These are phyloP conservation scores for Rhipidura dahli DNA, from an alignment of 2,113 vertebrate genomes.

Conservation along the genomic window DNA sequence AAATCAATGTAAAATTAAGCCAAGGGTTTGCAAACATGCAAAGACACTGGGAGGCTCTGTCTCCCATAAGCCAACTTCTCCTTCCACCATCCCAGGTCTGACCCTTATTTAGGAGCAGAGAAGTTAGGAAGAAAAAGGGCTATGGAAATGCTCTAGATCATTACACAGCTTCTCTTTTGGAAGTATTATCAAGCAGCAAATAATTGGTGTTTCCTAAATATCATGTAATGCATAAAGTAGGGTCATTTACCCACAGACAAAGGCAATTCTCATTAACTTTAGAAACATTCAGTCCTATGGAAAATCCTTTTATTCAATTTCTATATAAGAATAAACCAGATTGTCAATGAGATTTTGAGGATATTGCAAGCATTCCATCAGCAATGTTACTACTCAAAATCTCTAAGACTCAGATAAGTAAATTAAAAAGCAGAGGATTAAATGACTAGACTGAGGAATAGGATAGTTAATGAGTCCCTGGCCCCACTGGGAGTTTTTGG, in stretches of 20 bases:
- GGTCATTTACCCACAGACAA: not conserved
- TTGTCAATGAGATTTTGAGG: not conserved
- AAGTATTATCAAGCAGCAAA: not conserved
- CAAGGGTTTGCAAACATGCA: not conserved
- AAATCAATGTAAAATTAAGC: not conserved
- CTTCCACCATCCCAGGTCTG: not conserved
- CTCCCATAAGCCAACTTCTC: not conserved
- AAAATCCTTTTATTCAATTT: conserved; percentile 6
- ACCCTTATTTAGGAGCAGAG: not conserved
- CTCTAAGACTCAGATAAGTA: not conserved
- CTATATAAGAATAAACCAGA: not conserved
- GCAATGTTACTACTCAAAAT: not conserved
- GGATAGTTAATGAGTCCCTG: not conserved
- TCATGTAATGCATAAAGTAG: not conserved
- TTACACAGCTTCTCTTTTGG: not conserved
- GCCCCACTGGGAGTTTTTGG: not conserved
- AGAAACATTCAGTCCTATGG: not conserved
- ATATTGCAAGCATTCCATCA: not conserved
- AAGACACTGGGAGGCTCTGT: not conserved
- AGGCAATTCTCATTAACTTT: not conserved
- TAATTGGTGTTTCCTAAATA: not conserved
- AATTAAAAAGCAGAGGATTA: not conserved
- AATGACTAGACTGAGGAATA: not conserved
- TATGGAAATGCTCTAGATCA: not conserved
- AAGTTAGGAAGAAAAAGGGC: not conserved